Conservation (phyloP, 2,113 vertebrate species). For the Bubo scandiacus region DNA sequence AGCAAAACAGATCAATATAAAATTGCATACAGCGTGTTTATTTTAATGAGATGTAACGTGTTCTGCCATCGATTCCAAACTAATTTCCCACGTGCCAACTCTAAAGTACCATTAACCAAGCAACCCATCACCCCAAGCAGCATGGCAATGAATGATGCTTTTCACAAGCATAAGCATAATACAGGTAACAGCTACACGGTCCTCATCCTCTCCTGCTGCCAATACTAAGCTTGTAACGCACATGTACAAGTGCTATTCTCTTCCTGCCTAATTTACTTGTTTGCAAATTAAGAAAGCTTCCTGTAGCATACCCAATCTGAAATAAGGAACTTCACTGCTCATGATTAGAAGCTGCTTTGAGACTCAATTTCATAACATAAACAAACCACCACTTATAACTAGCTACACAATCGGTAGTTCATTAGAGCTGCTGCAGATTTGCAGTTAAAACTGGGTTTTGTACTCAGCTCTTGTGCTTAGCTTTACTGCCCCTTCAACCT, state of each 20-base stretch:
- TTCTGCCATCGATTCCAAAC: neutral
- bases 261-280: neutral
- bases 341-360: constrained; percentile 11
- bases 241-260: neutral
- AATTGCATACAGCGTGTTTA: fast-evolving
- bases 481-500: neutral
- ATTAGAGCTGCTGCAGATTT: neutral
- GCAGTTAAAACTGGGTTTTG: neutral
- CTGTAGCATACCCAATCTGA: neutral
- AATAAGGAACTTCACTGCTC: neutral
- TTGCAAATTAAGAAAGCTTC: constrained; percentile 23
- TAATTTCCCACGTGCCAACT: neutral
- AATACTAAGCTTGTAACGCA: neutral
- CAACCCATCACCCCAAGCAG: neutral
- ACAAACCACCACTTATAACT: constrained; percentile 28
- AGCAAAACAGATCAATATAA: neutral
- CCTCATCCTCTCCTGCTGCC: neutral
- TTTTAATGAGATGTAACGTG: neutral
- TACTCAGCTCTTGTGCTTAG: neutral
- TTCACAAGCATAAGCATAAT: neutral
- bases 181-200: fast-evolving
- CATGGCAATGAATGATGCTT: neutral
- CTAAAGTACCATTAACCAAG: neutral
- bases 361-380: neutral
- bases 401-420: constrained; percentile 7